Base-by-base conservation (phyloP, 2,113 vertebrate species). In the Elaphurus davidianus region DNA sequence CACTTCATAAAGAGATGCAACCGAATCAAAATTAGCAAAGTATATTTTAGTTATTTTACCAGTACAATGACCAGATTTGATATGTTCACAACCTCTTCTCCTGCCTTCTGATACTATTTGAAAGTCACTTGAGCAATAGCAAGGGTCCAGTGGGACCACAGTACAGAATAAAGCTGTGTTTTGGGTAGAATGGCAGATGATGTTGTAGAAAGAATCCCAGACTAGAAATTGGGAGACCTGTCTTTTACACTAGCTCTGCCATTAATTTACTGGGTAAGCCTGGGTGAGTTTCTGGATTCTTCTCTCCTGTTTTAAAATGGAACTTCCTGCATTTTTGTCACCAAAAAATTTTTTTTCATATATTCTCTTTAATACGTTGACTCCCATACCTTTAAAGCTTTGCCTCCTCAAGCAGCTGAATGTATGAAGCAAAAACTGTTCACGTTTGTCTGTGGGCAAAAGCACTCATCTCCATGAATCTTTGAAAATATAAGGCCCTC, bases 31-130 rank as follows among this genome's bases (percentile, higher is more conserved):
- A 89, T 91, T 64, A 94, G 90, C 33, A 81, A 91, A 90, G 47
- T 28, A 28, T 79, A 59, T 78, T 94, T 95, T 81, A 85, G 55
- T 87, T 85, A 57, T 91, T 96, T 96, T 91, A 93, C 79, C 50
- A 78, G 40, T 43, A 90, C 21, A 78, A 25, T 60, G 36, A 76
- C 82, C 57, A 92, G 89, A 87, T 40, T 55, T 67, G 50, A 74
- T 89, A 87, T 76, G 91, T 67, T 55, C 91, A 67, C 64, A 55
- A 14, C 55, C 47, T 84, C 85, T 95, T 95, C 87, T 91, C 11
- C 59, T 19, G 82, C 45, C 60, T 86, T 90, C 79, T 86, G 88
- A 86, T 47, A 87, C 71, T 64, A 55, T 91, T 87, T 92, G 85
- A 59, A 96, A 93, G 82, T 91, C 47, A 71, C 16, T 40, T 95